Conservation (phyloP, 2,888 invertebrate genomes). For the Drosophila picticornis region DNA sequence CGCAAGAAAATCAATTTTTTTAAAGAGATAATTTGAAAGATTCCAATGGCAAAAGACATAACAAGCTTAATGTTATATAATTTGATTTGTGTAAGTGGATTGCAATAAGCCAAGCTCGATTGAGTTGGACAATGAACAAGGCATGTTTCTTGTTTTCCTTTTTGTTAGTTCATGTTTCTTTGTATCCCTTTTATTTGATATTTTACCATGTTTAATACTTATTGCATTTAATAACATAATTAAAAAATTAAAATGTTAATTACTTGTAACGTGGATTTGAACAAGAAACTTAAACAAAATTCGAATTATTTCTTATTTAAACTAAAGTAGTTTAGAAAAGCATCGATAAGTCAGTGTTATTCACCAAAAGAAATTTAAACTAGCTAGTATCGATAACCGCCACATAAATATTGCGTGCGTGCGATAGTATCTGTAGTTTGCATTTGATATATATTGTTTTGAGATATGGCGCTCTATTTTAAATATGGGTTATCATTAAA, state of each 20-base stretch:
- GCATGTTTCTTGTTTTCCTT: no score
- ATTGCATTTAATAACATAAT: neutral
- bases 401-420: conserved; percentile 7
- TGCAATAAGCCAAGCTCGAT: neutral
- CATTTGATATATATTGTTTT: conserved; percentile 10
- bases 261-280: neutral
- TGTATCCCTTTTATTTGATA: neutral
- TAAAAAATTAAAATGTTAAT: no score
- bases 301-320: neutral
- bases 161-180: neutral
- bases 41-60: neutral
- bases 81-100: no score
- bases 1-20: neutral
- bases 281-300: neutral
- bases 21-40: neutral
- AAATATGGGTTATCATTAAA: neutral
- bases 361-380: neutral
- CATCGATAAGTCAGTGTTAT: neutral
- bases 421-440: neutral
- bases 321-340: neutral
- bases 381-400: conserved; percentile 10
- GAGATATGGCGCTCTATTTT: conserved; percentile 3
- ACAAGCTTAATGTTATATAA: neutral
- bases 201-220: neutral
- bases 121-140: neutral